Evolutionary conservation across 2,888 invertebrate species (phyloP), one percentile per base, ranked within the genome.

Genomic region (Incurvaria masculella): DNA sequence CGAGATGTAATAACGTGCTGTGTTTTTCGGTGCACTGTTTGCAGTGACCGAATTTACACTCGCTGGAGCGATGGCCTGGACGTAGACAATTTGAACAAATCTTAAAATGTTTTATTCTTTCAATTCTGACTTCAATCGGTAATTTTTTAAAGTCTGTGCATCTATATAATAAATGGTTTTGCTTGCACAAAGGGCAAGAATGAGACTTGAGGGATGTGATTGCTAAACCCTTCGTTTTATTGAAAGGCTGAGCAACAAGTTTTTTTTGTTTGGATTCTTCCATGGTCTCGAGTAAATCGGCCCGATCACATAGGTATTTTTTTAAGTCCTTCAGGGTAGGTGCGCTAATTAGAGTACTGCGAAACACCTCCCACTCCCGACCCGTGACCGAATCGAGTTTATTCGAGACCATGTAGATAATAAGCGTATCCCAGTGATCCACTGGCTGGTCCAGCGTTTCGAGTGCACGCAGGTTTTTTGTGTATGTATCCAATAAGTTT

Each of bases 11-110:
- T n/a, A 44, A 27, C 2, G 27, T 44, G 33, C 26, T 44, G 27
- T 27, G 44, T 44, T 23, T 27, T 16, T 44, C 18, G 3, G 21
- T 23, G 18, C 44, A 44, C 4, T 8, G 4, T 17, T 19, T n/a
- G 19, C 44, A 44, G 14, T 18, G 18, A 4, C 17, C n/a, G 4
- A 26, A 26, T 4, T 10, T 27, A 27, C 44, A 44, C 4, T 19
- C 41, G 6, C 44, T 52, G 2, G 39, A 44, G 3, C 14, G 6
- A 18, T 51, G 47, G 2, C 51, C 51, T n/a, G 51, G 47, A 11
- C 49, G 47, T 14, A 51, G 27, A 19, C 51, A 51, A 26, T 51
- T 51, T 8, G 43, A 16, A 21, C 49, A 51, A 23, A 49, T 44
- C 21, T 47, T 49, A 2, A 39, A 47, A 10, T 45, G 33, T 10